These are phyloP conservation scores for Mesopsocus fuscifrons DNA, from an alignment of 2,888 invertebrate genomes.

Conservation along the genomic window DNA sequence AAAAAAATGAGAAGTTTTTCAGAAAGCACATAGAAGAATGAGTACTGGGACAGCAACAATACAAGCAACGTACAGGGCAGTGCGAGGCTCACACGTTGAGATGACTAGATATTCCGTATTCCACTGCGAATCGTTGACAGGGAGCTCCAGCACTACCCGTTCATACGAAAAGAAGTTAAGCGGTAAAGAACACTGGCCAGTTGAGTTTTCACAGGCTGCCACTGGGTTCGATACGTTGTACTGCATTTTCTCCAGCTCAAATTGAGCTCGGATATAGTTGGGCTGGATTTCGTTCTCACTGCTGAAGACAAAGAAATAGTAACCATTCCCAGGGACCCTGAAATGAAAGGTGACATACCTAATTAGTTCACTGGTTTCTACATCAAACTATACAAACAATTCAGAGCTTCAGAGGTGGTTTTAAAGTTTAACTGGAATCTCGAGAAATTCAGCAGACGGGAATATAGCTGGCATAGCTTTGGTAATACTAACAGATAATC, in stretches of 20 bases:
- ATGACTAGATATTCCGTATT: slow-evolving; percentile 54
- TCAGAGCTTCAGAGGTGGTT: no score
- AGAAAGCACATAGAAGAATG: slow-evolving; percentile 48
- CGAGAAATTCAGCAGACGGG: no score
- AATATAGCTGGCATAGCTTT: no score
- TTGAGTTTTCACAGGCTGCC: slow-evolving; percentile 40
- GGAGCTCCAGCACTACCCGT: slow-evolving; percentile 48
- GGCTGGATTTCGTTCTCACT: slow-evolving; percentile 58
- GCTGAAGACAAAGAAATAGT: slow-evolving; percentile 67
- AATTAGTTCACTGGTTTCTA: no score
- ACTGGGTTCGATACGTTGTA: slow-evolving; percentile 45
- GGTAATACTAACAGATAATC: no score
- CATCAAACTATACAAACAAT: no score
- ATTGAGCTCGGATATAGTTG: slow-evolving; percentile 47
- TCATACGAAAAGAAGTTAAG: slow-evolving; percentile 49
- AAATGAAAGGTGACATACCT: no score
- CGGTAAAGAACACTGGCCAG: slow-evolving; percentile 39
- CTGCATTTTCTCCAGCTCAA: slow-evolving; percentile 47
- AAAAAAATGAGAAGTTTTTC: no score
- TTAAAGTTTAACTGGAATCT: no score
- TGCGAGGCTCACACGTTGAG: slow-evolving; percentile 55
- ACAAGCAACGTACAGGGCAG: slow-evolving; percentile 44
- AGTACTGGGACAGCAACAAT: slow-evolving; percentile 50
- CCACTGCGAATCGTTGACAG: slow-evolving; percentile 47
- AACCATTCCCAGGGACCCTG: slow-evolving; percentile 53